Evolutionary conservation across 2,888 invertebrate genomes (phyloP).

Genomic region (Eremobia ochroleuca): DNA sequence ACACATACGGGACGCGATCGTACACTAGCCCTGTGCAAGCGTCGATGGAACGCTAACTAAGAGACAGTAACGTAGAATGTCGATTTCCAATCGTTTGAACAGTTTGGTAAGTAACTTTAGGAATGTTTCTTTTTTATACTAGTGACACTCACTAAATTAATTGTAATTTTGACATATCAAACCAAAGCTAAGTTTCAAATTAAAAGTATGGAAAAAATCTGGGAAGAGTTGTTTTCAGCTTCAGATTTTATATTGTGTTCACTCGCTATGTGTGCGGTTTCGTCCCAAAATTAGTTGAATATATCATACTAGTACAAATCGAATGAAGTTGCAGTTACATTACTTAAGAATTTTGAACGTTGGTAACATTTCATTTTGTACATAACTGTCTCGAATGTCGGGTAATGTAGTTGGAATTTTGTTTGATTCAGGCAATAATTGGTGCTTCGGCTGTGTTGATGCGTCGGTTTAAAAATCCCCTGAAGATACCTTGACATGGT

Average conservation of each 20-base stretch:
- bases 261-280: constrained; percentile 74
- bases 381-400: constrained; percentile 78
- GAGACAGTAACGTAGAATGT: constrained; percentile 34
- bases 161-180: constrained; percentile 65
- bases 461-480: constrained; percentile 43
- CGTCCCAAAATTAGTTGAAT: constrained; percentile 75
- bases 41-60: constrained; percentile 51
- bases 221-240: constrained; percentile 16
- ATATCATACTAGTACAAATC: constrained; percentile 75
- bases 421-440: constrained; percentile 70
- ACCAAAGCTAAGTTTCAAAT: constrained; percentile 58
- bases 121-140: constrained; percentile 47
- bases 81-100: constrained; percentile 47
- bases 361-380: constrained; percentile 82
- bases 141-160: constrained; percentile 60
- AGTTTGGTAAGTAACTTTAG: constrained; percentile 55
- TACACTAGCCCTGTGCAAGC: constrained; percentile 56
- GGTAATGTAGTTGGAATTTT: constrained; percentile 76
- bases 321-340: constrained; percentile 76
- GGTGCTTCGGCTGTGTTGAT: constrained; percentile 77
- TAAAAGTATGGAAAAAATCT: constrained; percentile 41
- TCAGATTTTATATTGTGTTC: constrained; percentile 50
- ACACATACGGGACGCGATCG: constrained; percentile 65
- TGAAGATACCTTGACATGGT: background rate
- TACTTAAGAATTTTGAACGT: constrained; percentile 71